Percentiles rank a stretch among this genome's conserved stretches.
These are phyloP conservation scores for Hyposmocoma kahamanoa DNA, from an alignment of 1,140 invertebrate genomes.

Conservation along the genomic window DNA sequence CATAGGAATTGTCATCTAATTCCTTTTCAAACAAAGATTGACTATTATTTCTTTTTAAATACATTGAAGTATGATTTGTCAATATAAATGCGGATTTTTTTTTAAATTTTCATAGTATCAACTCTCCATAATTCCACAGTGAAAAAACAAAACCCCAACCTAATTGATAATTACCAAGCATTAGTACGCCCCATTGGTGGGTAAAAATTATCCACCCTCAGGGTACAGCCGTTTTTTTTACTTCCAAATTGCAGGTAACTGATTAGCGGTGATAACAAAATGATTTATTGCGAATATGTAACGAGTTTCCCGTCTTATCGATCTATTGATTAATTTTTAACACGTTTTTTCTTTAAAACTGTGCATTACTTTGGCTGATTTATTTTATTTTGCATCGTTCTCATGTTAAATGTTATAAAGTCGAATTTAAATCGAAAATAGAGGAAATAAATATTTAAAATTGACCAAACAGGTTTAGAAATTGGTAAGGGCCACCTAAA, in stretches of 20 bases:
- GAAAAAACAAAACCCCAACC: conserved; percentile 12
- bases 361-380: not conserved
- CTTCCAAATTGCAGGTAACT: not conserved
- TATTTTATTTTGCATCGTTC: not conserved
- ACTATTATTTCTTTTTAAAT: not conserved
- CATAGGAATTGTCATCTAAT: not conserved
- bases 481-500: no score
- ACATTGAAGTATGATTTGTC: not conserved
- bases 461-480: no score
- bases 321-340: not conserved
- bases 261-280: not conserved
- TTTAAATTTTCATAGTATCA: conserved; percentile 10
- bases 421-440: not conserved
- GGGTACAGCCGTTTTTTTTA: not conserved
- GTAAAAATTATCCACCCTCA: not conserved
- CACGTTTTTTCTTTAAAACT: not conserved
- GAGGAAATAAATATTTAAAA: no score
- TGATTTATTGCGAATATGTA: not conserved
- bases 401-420: not conserved
- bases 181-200: conserved; percentile 11
- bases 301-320: not conserved
- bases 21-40: not conserved
- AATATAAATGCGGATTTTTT: not conserved
- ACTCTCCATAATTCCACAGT: conserved; percentile 5
- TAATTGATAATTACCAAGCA: conserved; percentile 32